Evolutionary conservation across 2,888 invertebrate species (phyloP).

Genomic region (Tineola bisselliella): DNA sequence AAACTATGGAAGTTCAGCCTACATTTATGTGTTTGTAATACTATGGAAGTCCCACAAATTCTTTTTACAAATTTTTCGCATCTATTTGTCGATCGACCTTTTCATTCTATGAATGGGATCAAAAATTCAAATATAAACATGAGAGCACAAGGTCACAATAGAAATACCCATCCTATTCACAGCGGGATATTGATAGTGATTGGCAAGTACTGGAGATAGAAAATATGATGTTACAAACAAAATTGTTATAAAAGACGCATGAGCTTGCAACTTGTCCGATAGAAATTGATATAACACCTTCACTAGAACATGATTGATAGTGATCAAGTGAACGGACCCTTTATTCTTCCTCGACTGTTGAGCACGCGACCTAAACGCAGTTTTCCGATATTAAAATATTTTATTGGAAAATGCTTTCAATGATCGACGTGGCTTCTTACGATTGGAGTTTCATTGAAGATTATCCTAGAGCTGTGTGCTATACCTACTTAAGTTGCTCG

Average conservation of each 20-base stretch:
- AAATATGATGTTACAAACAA: slow-evolving; percentile 22
- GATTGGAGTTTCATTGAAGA: no score
- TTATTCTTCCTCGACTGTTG: not conserved
- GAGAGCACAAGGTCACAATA: not conserved
- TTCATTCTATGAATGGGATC: not conserved
- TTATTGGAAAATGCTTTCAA: not conserved
- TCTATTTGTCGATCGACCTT: no score
- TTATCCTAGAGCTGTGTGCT: no score
- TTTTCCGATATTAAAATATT: not conserved
- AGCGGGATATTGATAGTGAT: slow-evolving; percentile 10
- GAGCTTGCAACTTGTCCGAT: slow-evolving; percentile 44
- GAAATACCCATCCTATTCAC: not conserved
- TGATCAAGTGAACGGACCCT: slow-evolving; percentile 40
- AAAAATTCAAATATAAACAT: not conserved
- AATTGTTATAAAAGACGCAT: slow-evolving; percentile 43
- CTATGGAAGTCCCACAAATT: no score
- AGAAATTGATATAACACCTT: slow-evolving; percentile 53
- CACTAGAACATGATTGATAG: slow-evolving; percentile 63
- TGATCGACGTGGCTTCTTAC: no score
- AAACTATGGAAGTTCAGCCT: no score
- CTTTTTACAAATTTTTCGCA: no score
- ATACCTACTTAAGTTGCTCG: no score
- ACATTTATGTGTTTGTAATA: no score
- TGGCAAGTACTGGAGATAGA: slow-evolving; percentile 5
- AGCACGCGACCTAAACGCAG: not conserved